Conservation (phyloP, 2,797 vertebrate genomes). For the Australoheros facetus region DNA sequence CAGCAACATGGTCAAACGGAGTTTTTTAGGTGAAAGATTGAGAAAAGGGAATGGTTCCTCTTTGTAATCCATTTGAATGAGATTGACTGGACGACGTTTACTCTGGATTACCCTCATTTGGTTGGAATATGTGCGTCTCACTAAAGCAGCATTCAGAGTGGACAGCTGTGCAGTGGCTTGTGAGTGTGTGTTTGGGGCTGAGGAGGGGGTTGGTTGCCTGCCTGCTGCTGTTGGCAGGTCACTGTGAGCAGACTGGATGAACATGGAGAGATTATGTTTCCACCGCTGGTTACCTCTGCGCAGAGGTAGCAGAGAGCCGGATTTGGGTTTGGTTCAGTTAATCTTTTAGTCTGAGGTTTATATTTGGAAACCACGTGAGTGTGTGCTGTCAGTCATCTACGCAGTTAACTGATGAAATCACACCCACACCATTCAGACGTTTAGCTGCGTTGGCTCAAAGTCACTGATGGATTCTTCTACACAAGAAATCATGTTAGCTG, state of each 20-base stretch:
- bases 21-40: conserved; percentile 13
- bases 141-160: conserved; percentile 31
- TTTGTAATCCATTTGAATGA: conserved; percentile 48
- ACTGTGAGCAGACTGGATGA: conserved; percentile 67
- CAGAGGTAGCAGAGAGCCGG: conserved; percentile 52
- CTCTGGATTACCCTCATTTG: conserved; percentile 47
- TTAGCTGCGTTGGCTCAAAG: background rate
- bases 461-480: background rate
- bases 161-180: conserved; percentile 46
- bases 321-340: conserved; percentile 74
- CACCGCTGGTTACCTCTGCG: conserved; percentile 65
- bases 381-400: conserved; percentile 22
- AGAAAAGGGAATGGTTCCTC: conserved; percentile 8
- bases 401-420: conserved; percentile 45
- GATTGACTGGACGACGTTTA: conserved; percentile 47
- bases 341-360: conserved; percentile 67
- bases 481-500: background rate
- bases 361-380: conserved; percentile 58
- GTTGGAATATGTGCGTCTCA: conserved; percentile 29
- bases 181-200: conserved; percentile 16
- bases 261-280: conserved; percentile 76
- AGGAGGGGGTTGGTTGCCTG: background rate
- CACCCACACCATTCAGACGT: conserved; percentile 11
- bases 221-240: conserved; percentile 72
- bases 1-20: conserved; percentile 8